These are phyloP conservation scores for Chymomyza fuscimana DNA, from an alignment of 2,888 invertebrate species.

Conservation along the genomic window DNA sequence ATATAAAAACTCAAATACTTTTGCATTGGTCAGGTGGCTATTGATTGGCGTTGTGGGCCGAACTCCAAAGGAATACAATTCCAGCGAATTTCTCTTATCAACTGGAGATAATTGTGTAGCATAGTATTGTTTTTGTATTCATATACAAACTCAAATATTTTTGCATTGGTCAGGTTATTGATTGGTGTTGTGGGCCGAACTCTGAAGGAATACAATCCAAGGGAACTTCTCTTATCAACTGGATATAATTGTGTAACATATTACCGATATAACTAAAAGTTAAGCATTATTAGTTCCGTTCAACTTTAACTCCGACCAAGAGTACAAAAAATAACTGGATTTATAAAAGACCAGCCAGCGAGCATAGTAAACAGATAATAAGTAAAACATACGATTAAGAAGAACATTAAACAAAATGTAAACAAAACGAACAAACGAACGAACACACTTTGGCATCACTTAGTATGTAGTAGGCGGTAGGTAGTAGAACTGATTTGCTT, in stretches of 20 bases:
- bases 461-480: constrained; percentile 35
- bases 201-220: no score
- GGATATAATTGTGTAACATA: not conserved
- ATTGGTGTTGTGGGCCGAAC: no score
- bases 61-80: no score
- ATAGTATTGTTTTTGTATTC: no score
- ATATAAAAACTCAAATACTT: no score
- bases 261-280: not conserved
- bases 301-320: not conserved
- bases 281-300: not conserved
- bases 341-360: constrained; percentile 31
- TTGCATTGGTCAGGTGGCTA: no score
- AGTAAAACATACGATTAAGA: constrained; percentile 29
- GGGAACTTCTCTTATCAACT: not conserved
- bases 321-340: constrained; percentile 22
- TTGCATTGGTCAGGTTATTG: no score
- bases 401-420: constrained; percentile 49
- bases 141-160: no score
- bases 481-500: constrained; percentile 31
- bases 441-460: constrained; percentile 51
- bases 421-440: constrained; percentile 62
- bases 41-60: no score
- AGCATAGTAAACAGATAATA: constrained; percentile 34
- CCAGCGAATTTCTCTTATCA: not conserved
- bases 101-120: not conserved